Percentiles rank a stretch among this genome's conserved stretches.
These are phyloP conservation scores for Xiphydria camelus DNA, from an alignment of 2,888 invertebrate species.

Conservation along the genomic window DNA sequence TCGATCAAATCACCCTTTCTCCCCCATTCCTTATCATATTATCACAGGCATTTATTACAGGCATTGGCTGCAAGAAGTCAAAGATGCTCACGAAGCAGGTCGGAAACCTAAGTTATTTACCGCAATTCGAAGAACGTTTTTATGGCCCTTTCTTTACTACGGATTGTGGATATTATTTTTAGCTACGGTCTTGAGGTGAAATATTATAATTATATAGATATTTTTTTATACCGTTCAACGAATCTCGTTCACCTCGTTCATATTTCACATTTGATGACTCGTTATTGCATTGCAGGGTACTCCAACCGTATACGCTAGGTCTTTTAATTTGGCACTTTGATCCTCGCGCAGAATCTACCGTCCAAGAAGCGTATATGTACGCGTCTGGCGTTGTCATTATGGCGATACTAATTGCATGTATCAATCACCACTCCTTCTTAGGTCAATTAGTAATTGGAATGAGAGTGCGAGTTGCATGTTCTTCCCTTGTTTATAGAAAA, in stretches of 20 bases:
- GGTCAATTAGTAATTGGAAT: constrained; percentile 71
- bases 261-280: no score
- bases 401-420: constrained; percentile 63
- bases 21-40: constrained; percentile 1
- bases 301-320: constrained; percentile 66
- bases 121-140: constrained; percentile 66
- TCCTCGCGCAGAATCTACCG: constrained; percentile 58
- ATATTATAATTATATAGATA: background rate
- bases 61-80: constrained; percentile 66
- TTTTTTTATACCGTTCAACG: background rate
- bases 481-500: constrained; percentile 83
- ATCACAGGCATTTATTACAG: constrained; percentile 46
- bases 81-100: constrained; percentile 58
- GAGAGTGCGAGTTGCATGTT: constrained; percentile 76
- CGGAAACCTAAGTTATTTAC: constrained; percentile 64
- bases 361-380: constrained; percentile 68
- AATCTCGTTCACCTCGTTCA: background rate
- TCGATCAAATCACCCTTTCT: no score
- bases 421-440: constrained; percentile 68
- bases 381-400: constrained; percentile 66
- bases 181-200: constrained; percentile 63
- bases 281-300: constrained; percentile 65
- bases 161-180: constrained; percentile 65
- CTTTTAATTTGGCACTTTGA: constrained; percentile 69
- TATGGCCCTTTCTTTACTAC: constrained; percentile 64